Evolutionary conservation across 2,797 vertebrate species (phyloP).

Genomic region (Danio choprae): DNA sequence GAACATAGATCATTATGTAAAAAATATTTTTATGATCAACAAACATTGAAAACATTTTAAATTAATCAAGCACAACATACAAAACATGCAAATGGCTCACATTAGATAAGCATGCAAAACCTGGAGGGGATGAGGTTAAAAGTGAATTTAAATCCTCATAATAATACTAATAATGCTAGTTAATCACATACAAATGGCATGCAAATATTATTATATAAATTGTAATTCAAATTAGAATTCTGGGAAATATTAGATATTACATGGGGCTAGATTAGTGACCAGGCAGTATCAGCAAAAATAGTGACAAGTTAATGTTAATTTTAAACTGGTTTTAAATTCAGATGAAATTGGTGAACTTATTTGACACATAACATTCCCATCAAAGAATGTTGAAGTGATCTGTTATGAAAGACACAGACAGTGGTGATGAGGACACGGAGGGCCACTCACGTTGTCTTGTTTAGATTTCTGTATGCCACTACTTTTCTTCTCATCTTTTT

Average conservation of each 20-base stretch:
- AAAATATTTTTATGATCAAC: not conserved
- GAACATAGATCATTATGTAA: not conserved
- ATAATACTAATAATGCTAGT: not conserved
- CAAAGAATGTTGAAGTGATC: conserved; percentile 47
- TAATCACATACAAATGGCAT: conserved; percentile 27
- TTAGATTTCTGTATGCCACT: conserved; percentile 83
- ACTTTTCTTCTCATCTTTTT: conserved; percentile 79
- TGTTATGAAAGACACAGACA: conserved; percentile 49
- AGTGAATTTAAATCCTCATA: not conserved
- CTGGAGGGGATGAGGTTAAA: conserved; percentile 10
- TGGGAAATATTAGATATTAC: not conserved
- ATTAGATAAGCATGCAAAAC: conserved; percentile 37
- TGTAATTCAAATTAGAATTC: not conserved
- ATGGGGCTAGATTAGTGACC: not conserved
- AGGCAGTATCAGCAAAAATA: not conserved
- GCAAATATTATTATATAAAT: conserved; percentile 9
- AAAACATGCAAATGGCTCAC: conserved; percentile 26
- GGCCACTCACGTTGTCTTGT: conserved; percentile 92
- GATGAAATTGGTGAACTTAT: conserved; percentile 57
- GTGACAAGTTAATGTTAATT: conserved; percentile 10
- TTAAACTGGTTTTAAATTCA: conserved; percentile 34
- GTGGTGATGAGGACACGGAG: conserved; percentile 71
- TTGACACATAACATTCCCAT: conserved; percentile 52
- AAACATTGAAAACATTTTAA: not conserved
- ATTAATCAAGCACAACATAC: conserved; percentile 13